phyloP scores from a whole-genome alignment of 2,113 vertebrate species.

The Atlantisia rogersi region DNA sequence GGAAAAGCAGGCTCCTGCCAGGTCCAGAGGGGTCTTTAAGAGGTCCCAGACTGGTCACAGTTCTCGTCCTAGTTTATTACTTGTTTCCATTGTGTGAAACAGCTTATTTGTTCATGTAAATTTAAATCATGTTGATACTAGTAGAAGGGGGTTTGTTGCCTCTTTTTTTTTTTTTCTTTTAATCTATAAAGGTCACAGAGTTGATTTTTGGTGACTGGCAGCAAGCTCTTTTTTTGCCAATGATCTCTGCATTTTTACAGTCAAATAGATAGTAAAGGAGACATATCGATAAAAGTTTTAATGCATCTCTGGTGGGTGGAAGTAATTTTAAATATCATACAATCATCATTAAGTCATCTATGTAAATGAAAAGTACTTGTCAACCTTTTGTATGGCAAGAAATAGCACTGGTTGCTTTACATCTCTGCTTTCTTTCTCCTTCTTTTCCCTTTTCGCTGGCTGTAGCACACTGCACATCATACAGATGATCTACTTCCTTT shows the following conservation, averaged over 20 bases:
- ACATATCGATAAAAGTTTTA: slow-evolving; percentile 41
- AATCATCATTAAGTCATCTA: slow-evolving; percentile 60
- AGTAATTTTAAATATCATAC: slow-evolving; percentile 59
- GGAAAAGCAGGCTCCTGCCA: slow-evolving; percentile 61
- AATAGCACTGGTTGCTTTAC: neutral
- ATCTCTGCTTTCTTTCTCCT: neutral
- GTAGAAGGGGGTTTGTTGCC: neutral
- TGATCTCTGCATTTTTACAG: slow-evolving; percentile 5
- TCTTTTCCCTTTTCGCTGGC: neutral
- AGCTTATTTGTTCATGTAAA: slow-evolving; percentile 82
- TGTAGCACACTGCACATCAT: neutral
- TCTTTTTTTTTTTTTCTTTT: neutral
- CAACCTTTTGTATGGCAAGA: slow-evolving; percentile 12
- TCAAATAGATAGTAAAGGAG: slow-evolving; percentile 33
- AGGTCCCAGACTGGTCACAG: slow-evolving; percentile 70
- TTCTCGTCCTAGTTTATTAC: slow-evolving; percentile 55
- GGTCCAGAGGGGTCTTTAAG: slow-evolving; percentile 77
- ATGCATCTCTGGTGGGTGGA: slow-evolving; percentile 41
- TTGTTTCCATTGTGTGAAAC: slow-evolving; percentile 66
- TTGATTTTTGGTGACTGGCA: neutral
- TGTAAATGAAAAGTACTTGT: slow-evolving; percentile 60
- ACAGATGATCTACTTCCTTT: neutral
- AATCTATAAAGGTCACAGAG: slow-evolving; percentile 31
- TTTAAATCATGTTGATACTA: slow-evolving; percentile 77
- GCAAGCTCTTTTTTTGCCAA: neutral